Evolutionary conservation across 2,797 vertebrate genomes (phyloP).

Genomic region (Oceanodroma leucorhoa): DNA sequence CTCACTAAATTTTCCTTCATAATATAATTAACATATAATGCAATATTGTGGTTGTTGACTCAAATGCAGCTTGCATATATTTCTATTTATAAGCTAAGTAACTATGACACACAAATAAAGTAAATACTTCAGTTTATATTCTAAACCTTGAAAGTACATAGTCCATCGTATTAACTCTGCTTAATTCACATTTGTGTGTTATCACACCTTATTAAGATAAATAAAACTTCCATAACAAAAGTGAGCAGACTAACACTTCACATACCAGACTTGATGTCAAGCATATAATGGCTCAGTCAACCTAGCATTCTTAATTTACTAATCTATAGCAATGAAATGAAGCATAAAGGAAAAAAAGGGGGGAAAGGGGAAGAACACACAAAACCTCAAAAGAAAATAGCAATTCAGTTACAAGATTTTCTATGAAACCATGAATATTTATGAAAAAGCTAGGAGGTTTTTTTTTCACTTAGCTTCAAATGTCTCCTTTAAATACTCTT

Average conservation of each 20-base stretch:
- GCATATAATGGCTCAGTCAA: slow-evolving; percentile 52
- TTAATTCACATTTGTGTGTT: slow-evolving; percentile 37
- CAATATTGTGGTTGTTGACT: not conserved
- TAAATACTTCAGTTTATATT: not conserved
- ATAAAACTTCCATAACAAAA: slow-evolving; percentile 36
- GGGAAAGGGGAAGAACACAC: not conserved
- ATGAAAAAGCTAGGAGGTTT: slow-evolving; percentile 41
- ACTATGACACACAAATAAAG: not conserved
- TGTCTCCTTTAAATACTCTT: slow-evolving; percentile 64
- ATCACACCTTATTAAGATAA: slow-evolving; percentile 56
- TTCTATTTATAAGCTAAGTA: not conserved
- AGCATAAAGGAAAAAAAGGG: slow-evolving; percentile 39
- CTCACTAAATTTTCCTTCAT: not conserved
- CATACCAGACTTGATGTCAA: slow-evolving; percentile 60
- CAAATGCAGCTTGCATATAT: not conserved
- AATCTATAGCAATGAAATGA: slow-evolving; percentile 61
- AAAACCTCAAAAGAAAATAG: slow-evolving; percentile 53
- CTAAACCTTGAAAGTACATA: slow-evolving; percentile 20
- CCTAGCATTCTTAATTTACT: slow-evolving; percentile 59
- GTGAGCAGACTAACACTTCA: slow-evolving; percentile 54
- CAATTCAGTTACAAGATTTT: slow-evolving; percentile 68
- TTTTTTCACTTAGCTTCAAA: slow-evolving; percentile 65
- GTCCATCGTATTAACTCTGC: slow-evolving; percentile 25
- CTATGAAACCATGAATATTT: slow-evolving; percentile 72
- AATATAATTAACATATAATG: not conserved